Evolutionary conservation across 2,888 invertebrate species (phyloP).

Genomic region (Drosophila falleni): DNA sequence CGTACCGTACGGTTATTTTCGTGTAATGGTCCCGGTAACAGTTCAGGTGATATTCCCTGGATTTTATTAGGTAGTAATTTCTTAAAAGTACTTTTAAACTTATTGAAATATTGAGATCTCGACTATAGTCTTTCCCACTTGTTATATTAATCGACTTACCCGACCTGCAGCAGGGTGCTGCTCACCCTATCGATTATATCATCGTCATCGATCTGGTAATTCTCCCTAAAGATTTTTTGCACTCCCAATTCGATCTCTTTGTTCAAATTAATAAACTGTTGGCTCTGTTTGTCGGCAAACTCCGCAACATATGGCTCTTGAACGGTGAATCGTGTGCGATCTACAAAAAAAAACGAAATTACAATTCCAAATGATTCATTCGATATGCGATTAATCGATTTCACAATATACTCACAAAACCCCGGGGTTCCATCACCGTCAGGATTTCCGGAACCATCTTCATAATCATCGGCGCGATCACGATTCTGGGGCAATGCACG

Average conservation of each 20-base stretch:
- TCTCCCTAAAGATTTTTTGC: slow-evolving; percentile 58
- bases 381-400: slow-evolving; percentile 1
- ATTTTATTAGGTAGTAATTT: too few relatives aligned
- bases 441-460: slow-evolving; percentile 75
- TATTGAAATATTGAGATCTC: too few relatives aligned
- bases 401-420: slow-evolving; percentile 65
- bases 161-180: slow-evolving; percentile 67
- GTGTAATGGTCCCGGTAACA: too few relatives aligned
- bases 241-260: slow-evolving; percentile 61
- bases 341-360: slow-evolving; percentile 43
- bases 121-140: too few relatives aligned
- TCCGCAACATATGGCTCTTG: slow-evolving; percentile 72
- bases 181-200: slow-evolving; percentile 66
- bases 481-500: slow-evolving; percentile 47
- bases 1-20: too few relatives aligned
- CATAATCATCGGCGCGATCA: slow-evolving; percentile 54
- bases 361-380: background rate
- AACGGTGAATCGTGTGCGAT: slow-evolving; percentile 77
- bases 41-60: too few relatives aligned
- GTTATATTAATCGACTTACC: slow-evolving; percentile 65
- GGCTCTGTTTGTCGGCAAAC: slow-evolving; percentile 49
- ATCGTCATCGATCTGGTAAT: slow-evolving; percentile 57
- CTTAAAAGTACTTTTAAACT: too few relatives aligned
- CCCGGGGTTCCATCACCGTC: too few relatives aligned
- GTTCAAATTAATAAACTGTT: slow-evolving; percentile 61